Base-by-base conservation (phyloP, 2,888 invertebrate species). In the Platerodrilus igneus region DNA sequence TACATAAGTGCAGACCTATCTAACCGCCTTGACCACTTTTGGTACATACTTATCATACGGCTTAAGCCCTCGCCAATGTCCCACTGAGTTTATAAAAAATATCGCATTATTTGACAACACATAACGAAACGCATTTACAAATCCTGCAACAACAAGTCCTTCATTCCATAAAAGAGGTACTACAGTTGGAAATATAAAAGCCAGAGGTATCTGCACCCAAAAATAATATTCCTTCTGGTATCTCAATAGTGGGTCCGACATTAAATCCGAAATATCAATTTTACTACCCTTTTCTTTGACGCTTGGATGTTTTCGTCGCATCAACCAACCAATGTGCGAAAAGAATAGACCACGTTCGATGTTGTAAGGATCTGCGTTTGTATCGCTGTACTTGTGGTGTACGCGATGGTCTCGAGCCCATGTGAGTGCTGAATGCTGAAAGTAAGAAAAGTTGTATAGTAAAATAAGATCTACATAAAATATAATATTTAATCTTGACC, bases 281-380 rank as follows among this genome's bases (percentile, higher is more conserved):
- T 81, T 78, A 53, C 86, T 83, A 59, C 94, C 94, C 66, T 92
- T 93, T 46, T 71, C 75, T 62, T 80, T 86, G 21, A 96, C 87
- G 48, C 90, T 86, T 0, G 90, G 90, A 63, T 95, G 95, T 66
- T 95, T 95, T 54, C 82, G 78, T 57, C 84, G 84, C 37, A 95
- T 69, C 47, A 96, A 74, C 96, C 96, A 96, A 41, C 96, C 96
- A 55, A 95, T 77, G 67, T 96, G 95, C 0, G 94, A 81, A 71
- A 95, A 96, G 77, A 95, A 95, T 73, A 96, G 93, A 6, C 96
- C 96, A 15, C 93, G 76, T 35, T 72, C 86, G 2, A 91, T 88
- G 62, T 93, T 92, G 66, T 93, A 92, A 0, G 93, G 93, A 70
- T 94, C 93, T 1, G 92, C 93, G 64, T 93, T 83, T 0, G 93